Base-by-base conservation (phyloP, 2,797 vertebrate species). In the Myotis planiceps region DNA sequence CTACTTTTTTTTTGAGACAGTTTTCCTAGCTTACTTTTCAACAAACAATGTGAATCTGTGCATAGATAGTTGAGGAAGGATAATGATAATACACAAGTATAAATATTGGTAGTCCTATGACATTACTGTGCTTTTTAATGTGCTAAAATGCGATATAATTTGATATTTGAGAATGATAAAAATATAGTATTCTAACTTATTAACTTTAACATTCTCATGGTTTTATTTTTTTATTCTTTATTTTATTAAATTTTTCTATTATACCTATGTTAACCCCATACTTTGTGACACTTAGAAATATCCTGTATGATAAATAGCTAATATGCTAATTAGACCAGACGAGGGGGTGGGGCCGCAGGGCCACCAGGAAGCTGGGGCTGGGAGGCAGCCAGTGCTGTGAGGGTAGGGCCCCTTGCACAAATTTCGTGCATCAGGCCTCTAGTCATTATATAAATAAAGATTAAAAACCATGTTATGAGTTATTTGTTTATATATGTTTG, bases 1-100 rank as follows among this genome's bases (percentile, higher is more conserved):
- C 29, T 92, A 96, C 81, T 92, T 96, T 97, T 96, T 71, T 92
- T 96, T 72, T 92, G 82, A 96, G 76, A 63, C 16, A 81, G 23
- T 6, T 83, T 12, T 14, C n/a, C 19, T 7, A 14, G 89, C 34
- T 96, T 97, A 75, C 18, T 80, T 92, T 93, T 25, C 12, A 90
- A 19, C n/a, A 84, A 60, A 83, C 19, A 79, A 47, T 68, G 23
- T 91, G 34, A 76, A 45, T 82, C 5, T 87, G 60, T 93, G 80
- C 80, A 78, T 94, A 65, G 49, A 21, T 6, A 66, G 14, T 1
- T 19, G 58, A 89, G 39, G 90, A 66, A 29, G 49, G 88, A 68
- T 58, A 63, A 32, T 86, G 13, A 63, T 65, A n/a, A 78, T 34
- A 79, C 18, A 65, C 79, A 95, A 96, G 93, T 92, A 78, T 82